Conservation (phyloP, 1,140 invertebrate species). For the Aphidius ervi region DNA sequence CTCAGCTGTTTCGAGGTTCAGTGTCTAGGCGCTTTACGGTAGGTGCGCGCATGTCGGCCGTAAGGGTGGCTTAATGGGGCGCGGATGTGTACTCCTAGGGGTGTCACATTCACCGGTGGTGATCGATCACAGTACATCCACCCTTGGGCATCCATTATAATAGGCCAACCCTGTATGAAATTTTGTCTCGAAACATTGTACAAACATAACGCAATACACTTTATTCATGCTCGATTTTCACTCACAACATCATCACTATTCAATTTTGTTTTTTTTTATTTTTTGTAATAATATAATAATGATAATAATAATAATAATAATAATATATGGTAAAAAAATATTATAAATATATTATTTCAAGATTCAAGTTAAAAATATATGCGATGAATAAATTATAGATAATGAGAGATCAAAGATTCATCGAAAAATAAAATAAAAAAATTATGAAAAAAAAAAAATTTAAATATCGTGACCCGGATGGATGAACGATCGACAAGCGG, state of each 20-base stretch:
- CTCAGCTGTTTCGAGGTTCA: slow-evolving; percentile 25
- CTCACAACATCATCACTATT: too few relatives aligned
- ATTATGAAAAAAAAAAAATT: not conserved
- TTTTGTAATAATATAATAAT: too few relatives aligned
- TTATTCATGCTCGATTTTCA: slow-evolving; percentile 10
- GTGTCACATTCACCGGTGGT: slow-evolving; percentile 47
- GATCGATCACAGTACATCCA: slow-evolving; percentile 51
- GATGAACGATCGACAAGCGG: slow-evolving; percentile 24
- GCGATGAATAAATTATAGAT: not conserved
- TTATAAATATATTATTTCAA: too few relatives aligned
- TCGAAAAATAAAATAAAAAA: slow-evolving; percentile 1
- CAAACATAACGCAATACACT: slow-evolving; percentile 13
- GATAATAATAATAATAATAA: too few relatives aligned
- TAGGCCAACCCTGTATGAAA: slow-evolving; percentile 28
- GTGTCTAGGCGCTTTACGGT: slow-evolving; percentile 27
- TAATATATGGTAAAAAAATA: too few relatives aligned
- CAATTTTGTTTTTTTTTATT: too few relatives aligned
- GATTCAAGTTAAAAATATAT: too few relatives aligned
- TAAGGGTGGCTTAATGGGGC: slow-evolving; percentile 49
- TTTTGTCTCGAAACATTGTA: not conserved
- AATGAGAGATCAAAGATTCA: not conserved
- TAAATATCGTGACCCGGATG: not conserved
- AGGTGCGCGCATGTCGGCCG: slow-evolving; percentile 37
- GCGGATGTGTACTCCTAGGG: slow-evolving; percentile 46
- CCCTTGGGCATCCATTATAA: slow-evolving; percentile 43